phyloP scores from a whole-genome alignment of 2,888 invertebrate genomes.

The Gymnocheta viridis region DNA sequence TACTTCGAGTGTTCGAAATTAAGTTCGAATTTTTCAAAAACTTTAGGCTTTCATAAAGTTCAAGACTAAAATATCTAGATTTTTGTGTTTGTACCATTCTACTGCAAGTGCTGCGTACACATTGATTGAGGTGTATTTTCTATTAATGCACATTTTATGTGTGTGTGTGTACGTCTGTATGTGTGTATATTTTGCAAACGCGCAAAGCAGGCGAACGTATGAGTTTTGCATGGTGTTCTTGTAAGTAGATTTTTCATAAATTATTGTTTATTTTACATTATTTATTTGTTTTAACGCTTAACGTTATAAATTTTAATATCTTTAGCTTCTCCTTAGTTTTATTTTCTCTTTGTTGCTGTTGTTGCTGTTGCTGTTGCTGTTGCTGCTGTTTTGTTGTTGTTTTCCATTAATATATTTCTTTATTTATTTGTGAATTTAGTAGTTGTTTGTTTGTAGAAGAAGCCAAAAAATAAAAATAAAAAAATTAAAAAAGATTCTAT shows the following conservation, averaged over 20 bases:
- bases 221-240: constrained; percentile 1
- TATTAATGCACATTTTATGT: neutral
- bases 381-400: constrained; percentile 6
- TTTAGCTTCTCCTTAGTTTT: constrained; percentile 1
- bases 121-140: neutral
- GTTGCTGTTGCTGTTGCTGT: constrained; percentile 6
- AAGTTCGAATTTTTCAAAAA: too few species aligned
- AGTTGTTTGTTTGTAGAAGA: constrained; percentile 48
- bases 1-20: too few species aligned
- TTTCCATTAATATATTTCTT: constrained; percentile 25
- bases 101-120: neutral
- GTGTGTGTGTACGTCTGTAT: neutral
- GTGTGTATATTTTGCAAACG: constrained; percentile 7
- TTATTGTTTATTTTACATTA: constrained; percentile 66
- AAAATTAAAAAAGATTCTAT: constrained; percentile 15
- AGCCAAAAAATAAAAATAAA: neutral
- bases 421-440: constrained; percentile 49
- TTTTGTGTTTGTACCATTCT: too few species aligned
- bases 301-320: constrained; percentile 59
- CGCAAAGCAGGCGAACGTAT: neutral
- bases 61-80: too few species aligned
- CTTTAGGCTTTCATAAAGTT: too few species aligned
- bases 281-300: constrained; percentile 67
- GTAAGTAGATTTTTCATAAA: constrained; percentile 51
- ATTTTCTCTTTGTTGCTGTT: neutral